Base-by-base conservation (phyloP, 2,113 vertebrate species). In the Ptyas mucosa region DNA sequence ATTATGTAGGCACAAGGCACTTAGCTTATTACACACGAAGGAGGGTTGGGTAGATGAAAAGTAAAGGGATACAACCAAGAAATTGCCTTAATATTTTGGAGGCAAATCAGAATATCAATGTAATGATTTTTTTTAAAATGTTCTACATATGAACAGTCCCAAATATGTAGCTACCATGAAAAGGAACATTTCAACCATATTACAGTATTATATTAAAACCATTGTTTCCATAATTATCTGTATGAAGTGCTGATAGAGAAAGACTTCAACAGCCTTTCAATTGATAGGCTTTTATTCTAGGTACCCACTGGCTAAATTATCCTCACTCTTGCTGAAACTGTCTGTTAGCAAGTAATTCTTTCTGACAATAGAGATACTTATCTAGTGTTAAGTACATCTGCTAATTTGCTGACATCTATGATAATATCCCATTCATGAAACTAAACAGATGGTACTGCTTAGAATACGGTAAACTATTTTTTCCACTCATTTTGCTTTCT, bases 321-420 rank as follows among this genome's bases (percentile, higher is more conserved):
- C 5, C 0, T 53, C 87, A 81, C 89, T 75, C 52, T 21, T 29
- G 52, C 54, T 92, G n/a, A 95, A 94, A 94, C 53, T 26, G 1
- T 89, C 3, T 23, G 5, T 57, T 57, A 88, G 23, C 69, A 69
- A 89, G 15, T 69, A 52, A 90, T 92, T 93, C 0, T 92, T 0
- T 92, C 26, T 94, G 89, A 89, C 21, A 89, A 9, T 26, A 75
- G 39, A 94, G 43, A 85, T 92, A 53, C 90, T 95, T 90, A 94
- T 2, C 23, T 43, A 86, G 85, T 57, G 39, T 57, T 91, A 91
- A 95, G 4, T 89, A 92, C n/a, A 64, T 94, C 57, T 94, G 20
- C 53, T 88, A 0, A 88, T 93, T 94, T 92, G n/a, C 8, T 95
- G 53, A 94, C 53, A 93, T 0, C 11, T 1, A 87, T 2, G 0